A percentile compares a stretch with the other conserved stretches of the same genome.
Conservation (phyloP, 2,797 vertebrate species). For the Tragopan temminckii region DNA sequence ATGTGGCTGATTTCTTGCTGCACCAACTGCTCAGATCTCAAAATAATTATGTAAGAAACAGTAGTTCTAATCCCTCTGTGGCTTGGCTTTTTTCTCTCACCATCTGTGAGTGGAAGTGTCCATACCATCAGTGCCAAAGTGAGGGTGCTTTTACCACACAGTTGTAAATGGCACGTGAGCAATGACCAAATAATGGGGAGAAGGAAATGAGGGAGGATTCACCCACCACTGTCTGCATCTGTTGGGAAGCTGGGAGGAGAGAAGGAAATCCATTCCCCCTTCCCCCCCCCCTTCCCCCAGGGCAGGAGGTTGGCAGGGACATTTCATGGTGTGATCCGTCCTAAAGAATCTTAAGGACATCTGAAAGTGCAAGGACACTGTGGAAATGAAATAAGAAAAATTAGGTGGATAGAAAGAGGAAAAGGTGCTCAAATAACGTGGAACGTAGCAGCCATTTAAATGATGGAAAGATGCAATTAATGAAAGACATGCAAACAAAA, state of each 20-base stretch:
- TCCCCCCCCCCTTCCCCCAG: background rate
- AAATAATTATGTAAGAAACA: slow-evolving; percentile 48
- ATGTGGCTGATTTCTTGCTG: slow-evolving; percentile 1
- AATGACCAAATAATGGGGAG: background rate
- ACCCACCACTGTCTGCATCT: background rate
- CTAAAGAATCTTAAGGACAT: background rate
- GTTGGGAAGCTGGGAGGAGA: background rate
- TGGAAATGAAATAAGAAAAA: background rate
- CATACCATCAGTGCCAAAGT: background rate
- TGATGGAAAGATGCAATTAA: background rate
- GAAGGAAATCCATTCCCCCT: background rate
- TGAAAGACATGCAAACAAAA: background rate
- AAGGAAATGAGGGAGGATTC: background rate
- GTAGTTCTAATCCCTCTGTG: slow-evolving; percentile 3
- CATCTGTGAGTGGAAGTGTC: slow-evolving; percentile 22
- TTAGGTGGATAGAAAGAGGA: background rate
- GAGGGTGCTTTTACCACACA: background rate
- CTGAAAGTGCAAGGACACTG: background rate
- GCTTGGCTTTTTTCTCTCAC: background rate
- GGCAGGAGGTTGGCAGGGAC: background rate
- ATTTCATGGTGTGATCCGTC: background rate
- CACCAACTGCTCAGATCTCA: slow-evolving; percentile 40
- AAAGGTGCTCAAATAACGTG: background rate
- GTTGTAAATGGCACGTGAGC: background rate
- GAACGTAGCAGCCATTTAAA: background rate